phyloP scores from a whole-genome alignment of 2,888 invertebrate genomes.

The Callinectes sapidus region DNA sequence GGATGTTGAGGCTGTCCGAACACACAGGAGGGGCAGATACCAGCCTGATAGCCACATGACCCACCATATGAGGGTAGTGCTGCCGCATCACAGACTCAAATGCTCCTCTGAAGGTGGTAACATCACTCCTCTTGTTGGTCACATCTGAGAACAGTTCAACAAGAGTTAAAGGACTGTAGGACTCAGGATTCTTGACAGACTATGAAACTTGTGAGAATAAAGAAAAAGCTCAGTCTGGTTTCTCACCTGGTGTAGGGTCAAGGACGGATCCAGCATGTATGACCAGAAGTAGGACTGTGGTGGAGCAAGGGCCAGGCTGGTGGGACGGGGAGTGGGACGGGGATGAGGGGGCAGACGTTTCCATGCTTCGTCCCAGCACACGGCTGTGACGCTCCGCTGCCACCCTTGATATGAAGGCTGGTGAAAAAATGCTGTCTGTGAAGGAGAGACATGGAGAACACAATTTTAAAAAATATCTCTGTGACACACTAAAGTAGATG shows the following conservation, averaged over 20 bases:
- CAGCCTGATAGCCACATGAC: slow-evolving; percentile 91
- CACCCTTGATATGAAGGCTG: slow-evolving; percentile 88
- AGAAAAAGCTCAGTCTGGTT: not conserved
- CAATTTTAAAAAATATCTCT: not conserved
- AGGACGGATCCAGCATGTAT: slow-evolving; percentile 96
- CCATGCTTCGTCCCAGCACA: slow-evolving; percentile 85
- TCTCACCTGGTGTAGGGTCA: slow-evolving; percentile 70
- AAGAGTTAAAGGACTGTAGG: not conserved
- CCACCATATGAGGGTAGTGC: slow-evolving; percentile 94
- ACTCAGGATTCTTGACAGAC: not conserved
- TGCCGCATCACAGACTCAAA: slow-evolving; percentile 96
- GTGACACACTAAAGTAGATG: not conserved
- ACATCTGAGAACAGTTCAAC: slow-evolving; percentile 79
- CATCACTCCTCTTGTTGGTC: slow-evolving; percentile 94
- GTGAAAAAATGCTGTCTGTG: slow-evolving; percentile 93
- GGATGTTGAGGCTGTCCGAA: slow-evolving; percentile 90
- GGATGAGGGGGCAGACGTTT: slow-evolving; percentile 85
- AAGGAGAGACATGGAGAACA: not conserved
- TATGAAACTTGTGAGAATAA: not conserved
- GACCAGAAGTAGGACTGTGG: slow-evolving; percentile 90
- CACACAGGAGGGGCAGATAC: slow-evolving; percentile 96
- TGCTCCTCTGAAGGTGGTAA: slow-evolving; percentile 94
- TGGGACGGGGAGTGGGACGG: slow-evolving; percentile 77
- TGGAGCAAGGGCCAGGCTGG: slow-evolving; percentile 80
- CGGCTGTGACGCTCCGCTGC: slow-evolving; percentile 87